phyloP scores from a whole-genome alignment of 2,113 vertebrate genomes.

The Melanerpes formicivorus region DNA sequence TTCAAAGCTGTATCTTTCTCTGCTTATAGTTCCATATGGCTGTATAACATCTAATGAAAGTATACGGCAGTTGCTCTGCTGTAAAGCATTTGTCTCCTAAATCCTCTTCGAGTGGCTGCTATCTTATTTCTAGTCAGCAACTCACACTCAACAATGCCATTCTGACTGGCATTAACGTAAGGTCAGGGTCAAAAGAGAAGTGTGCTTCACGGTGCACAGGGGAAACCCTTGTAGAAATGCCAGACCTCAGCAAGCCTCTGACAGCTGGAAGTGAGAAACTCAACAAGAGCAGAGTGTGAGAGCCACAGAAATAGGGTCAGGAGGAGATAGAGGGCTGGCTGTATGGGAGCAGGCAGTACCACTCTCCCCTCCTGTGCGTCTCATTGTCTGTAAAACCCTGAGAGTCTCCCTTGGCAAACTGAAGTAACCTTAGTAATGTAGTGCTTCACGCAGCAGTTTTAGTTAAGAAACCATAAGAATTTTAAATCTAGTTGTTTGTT shows the following conservation, averaged over 20 bases:
- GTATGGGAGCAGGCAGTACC: background rate
- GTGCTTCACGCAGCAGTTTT: background rate
- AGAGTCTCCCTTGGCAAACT: background rate
- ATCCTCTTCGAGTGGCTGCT: background rate
- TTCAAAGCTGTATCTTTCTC: background rate
- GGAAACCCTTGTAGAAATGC: background rate
- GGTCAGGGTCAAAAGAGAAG: background rate
- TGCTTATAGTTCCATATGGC: background rate
- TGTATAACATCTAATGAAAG: background rate
- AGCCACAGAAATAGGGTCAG: background rate
- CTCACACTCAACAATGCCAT: background rate
- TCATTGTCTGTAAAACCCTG: background rate
- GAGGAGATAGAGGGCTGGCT: background rate
- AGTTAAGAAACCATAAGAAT: background rate
- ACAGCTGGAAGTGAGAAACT: background rate
- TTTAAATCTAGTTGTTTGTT: too few relatives aligned
- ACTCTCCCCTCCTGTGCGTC: accelerated
- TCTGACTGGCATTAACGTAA: background rate
- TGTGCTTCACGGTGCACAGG: accelerated
- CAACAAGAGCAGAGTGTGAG: background rate
- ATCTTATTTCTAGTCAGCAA: background rate
- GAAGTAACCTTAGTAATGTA: background rate
- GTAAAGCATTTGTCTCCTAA: background rate
- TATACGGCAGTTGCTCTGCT: background rate
- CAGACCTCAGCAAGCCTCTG: background rate